Evolutionary conservation across 2,113 vertebrate genomes (phyloP).

Genomic region (Romanogobio albipinnatus): DNA sequence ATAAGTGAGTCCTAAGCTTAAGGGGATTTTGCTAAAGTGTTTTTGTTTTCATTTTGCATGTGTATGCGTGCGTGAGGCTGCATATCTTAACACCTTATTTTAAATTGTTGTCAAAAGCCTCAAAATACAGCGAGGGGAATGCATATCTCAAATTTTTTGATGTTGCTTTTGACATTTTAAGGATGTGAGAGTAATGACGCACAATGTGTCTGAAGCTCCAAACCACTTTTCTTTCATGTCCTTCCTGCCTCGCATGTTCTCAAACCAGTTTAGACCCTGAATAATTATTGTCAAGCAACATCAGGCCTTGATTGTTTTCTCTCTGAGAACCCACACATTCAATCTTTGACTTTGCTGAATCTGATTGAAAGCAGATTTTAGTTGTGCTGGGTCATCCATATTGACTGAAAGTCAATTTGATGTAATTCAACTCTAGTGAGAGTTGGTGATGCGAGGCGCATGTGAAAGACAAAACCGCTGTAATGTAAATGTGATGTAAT

Average conservation of each 20-base stretch:
- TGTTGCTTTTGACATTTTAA: constrained; percentile 53
- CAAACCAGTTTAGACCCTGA: constrained; percentile 39
- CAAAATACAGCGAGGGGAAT: background rate
- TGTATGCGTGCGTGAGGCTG: background rate
- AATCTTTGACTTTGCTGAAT: background rate
- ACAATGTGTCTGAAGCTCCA: constrained; percentile 4
- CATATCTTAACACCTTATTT: constrained; percentile 16
- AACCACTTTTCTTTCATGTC: constrained; percentile 46
- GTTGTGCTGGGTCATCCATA: background rate
- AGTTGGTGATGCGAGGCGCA: background rate
- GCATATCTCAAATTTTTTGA: constrained; percentile 1
- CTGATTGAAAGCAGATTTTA: constrained; percentile 4
- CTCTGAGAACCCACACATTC: background rate
- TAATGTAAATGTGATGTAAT: background rate
- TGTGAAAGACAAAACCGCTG: background rate
- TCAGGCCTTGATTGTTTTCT: constrained; percentile 34
- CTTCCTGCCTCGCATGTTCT: constrained; percentile 45
- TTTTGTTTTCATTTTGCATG: background rate
- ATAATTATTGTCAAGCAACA: constrained; percentile 35
- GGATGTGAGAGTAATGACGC: constrained; percentile 25
- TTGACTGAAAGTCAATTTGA: background rate
- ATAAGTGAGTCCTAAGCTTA: background rate
- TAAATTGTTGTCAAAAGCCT: background rate
- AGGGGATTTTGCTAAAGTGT: too few relatives aligned
- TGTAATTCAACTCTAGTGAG: background rate